phyloP scores from a whole-genome alignment of 2,797 vertebrate species.

The Pipistrellus pygmaeus region DNA sequence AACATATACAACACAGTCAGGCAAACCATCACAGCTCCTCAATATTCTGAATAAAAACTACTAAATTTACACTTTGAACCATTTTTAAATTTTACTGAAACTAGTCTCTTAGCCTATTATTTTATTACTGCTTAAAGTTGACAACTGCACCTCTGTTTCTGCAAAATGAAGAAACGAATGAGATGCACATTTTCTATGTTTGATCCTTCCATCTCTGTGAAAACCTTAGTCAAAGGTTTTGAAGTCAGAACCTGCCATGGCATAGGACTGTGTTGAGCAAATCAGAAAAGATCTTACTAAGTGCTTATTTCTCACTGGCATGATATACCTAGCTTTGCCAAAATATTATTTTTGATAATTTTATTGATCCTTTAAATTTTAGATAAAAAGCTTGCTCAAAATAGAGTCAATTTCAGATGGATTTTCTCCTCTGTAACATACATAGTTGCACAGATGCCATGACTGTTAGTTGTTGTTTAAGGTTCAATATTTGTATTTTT shows the following conservation, averaged over 20 bases:
- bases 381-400: neutral
- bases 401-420: neutral
- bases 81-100: neutral
- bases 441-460: neutral
- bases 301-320: neutral
- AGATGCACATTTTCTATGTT: neutral
- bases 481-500: conserved; percentile 60
- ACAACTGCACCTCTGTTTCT: neutral
- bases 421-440: neutral
- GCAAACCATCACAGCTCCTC: neutral
- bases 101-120: neutral
- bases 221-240: neutral
- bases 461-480: conserved; percentile 8
- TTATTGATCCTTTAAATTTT: conserved; percentile 10
- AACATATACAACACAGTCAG: neutral
- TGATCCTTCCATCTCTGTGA: neutral
- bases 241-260: neutral
- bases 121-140: neutral
- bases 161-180: neutral
- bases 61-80: neutral
- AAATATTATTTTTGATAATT: conserved; percentile 19
- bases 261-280: neutral
- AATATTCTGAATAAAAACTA: neutral
- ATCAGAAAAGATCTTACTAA: neutral
- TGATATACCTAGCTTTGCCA: neutral